Conservation (phyloP, 1,140 invertebrate genomes). For the Anadara kagoshimensis region DNA sequence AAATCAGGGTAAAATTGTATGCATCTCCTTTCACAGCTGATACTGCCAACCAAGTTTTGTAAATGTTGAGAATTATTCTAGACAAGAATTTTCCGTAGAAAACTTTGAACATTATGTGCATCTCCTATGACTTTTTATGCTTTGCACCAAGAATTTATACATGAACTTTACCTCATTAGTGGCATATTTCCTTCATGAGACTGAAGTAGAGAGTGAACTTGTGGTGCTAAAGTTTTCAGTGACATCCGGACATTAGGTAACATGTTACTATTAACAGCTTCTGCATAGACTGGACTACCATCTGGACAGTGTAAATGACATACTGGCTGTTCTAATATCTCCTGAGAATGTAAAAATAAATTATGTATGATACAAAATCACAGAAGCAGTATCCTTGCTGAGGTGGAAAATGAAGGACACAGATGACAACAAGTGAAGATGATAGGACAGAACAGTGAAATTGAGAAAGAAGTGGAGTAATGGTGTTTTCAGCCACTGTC, state of each 20-base stretch:
- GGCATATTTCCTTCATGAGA: conserved; percentile 83
- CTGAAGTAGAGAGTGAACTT: conserved; percentile 81
- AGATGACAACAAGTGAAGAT: too few relatives aligned
- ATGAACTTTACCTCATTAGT: conserved; percentile 81
- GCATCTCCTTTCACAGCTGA: too few relatives aligned
- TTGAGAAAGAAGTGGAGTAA: too few relatives aligned
- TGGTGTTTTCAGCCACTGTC: too few relatives aligned
- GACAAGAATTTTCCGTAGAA: too few relatives aligned
- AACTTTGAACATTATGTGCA: too few relatives aligned
- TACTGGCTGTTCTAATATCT: conserved; percentile 69
- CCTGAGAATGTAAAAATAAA: conserved; percentile 41
- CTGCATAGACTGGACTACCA: conserved; percentile 60
- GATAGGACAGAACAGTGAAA: too few relatives aligned
- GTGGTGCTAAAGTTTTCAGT: conserved; percentile 79
- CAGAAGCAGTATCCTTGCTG: not conserved
- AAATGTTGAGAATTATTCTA: too few relatives aligned
- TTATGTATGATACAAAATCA: not conserved
- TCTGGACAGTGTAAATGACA: conserved; percentile 74
- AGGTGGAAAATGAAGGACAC: not conserved
- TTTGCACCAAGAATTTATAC: too few relatives aligned
- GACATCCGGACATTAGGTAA: conserved; percentile 85
- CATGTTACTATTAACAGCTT: conserved; percentile 64
- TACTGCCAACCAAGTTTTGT: too few relatives aligned
- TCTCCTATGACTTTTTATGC: too few relatives aligned
- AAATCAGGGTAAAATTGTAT: too few relatives aligned